Evolutionary conservation across 2,113 vertebrate species (phyloP).

Genomic region (Elephantulus edwardii): DNA sequence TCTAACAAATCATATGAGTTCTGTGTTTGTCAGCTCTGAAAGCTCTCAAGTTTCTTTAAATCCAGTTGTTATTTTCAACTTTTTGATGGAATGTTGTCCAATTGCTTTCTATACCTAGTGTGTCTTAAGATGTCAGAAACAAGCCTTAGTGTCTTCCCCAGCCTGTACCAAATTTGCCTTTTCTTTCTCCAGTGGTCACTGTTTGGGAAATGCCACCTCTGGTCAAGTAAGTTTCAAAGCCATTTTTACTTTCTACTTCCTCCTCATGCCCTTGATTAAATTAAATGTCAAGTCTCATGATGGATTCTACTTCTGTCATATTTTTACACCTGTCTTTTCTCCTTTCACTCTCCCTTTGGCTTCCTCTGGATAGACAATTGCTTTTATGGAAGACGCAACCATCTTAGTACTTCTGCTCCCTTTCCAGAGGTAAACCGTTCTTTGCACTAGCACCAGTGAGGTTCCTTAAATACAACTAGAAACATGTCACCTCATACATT

Average conservation of each 20-base stretch:
- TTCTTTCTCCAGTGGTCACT: background rate
- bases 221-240: background rate
- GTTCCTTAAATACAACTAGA: conserved; percentile 1
- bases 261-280: background rate
- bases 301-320: background rate
- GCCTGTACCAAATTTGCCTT: background rate
- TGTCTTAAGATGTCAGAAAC: conserved; percentile 7
- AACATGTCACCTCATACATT: background rate
- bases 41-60: conserved; percentile 22
- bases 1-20: background rate
- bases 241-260: background rate
- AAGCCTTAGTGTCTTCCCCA: conserved; percentile 3
- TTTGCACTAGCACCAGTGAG: background rate
- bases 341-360: background rate
- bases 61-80: background rate
- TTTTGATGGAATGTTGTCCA: background rate
- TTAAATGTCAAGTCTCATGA: background rate
- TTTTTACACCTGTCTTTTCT: background rate
- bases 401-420: background rate
- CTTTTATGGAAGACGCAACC: background rate
- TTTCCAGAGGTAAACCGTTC: background rate
- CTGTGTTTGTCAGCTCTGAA: background rate
- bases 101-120: background rate
- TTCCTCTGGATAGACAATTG: background rate
- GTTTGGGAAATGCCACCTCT: background rate